These are phyloP conservation scores for Stenoptilia bipunctidactyla DNA, from an alignment of 2,888 invertebrate genomes.

Conservation along the genomic window DNA sequence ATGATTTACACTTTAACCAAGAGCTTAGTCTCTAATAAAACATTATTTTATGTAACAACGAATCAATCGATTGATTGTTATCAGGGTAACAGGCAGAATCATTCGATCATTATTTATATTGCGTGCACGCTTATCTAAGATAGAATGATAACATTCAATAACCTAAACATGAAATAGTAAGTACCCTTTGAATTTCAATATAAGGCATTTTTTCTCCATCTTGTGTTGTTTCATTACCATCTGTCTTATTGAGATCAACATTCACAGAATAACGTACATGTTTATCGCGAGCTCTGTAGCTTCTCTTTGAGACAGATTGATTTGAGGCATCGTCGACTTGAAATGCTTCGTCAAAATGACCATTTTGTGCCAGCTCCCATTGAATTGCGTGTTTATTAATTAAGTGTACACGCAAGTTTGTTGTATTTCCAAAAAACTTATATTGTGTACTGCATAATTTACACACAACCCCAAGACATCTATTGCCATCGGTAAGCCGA, in stretches of 20 bases:
- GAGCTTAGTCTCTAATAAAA: too few relatives aligned
- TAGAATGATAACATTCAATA: slow-evolving; percentile 23
- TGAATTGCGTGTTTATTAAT: slow-evolving; percentile 58
- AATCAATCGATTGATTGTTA: slow-evolving; percentile 1
- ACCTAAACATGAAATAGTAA: slow-evolving; percentile 28
- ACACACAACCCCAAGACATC: slow-evolving; percentile 53
- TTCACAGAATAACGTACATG: slow-evolving; percentile 55
- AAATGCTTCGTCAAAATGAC: slow-evolving; percentile 19
- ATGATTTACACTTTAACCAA: too few relatives aligned
- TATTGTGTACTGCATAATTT: slow-evolving; percentile 59
- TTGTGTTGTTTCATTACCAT: slow-evolving; percentile 29
- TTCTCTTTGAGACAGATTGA: slow-evolving; percentile 15
- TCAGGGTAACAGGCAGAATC: slow-evolving; percentile 1
- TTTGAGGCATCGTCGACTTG: slow-evolving; percentile 32
- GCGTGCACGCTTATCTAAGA: slow-evolving; percentile 17
- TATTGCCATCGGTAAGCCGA: slow-evolving; percentile 38
- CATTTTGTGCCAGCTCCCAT: slow-evolving; percentile 53
- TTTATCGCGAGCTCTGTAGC: slow-evolving; percentile 23
- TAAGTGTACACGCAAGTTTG: slow-evolving; percentile 52
- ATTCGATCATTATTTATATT: slow-evolving; percentile 3
- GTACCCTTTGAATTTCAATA: slow-evolving; percentile 56
- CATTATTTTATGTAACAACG: too few relatives aligned
- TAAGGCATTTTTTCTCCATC: slow-evolving; percentile 28
- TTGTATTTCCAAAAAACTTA: slow-evolving; percentile 62
- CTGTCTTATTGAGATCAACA: slow-evolving; percentile 27